Evolutionary conservation across 2,113 vertebrate species (phyloP), one percentile per base, ranked within the genome.

Genomic region (Salvelinus sp.): DNA sequence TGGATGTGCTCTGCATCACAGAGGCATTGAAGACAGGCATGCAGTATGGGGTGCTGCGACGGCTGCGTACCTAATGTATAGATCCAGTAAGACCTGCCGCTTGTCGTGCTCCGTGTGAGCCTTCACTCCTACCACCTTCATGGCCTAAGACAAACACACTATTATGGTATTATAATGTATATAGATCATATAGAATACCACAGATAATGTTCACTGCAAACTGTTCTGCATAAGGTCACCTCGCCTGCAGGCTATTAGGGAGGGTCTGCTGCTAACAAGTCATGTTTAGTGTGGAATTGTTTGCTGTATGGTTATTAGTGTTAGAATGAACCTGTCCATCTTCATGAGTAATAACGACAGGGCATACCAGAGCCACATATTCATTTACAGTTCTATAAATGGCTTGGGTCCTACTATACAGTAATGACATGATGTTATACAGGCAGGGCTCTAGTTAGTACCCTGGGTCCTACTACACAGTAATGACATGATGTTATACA

Each of bases 41-140:
- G 38, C 38, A 44, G 38, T 10, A 44, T 44, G 38, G 38, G 7
- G 9, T 10, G 38, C 38, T 9, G 38, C 9, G 38, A 25, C 75
- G 71, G 44, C 20, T 44, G 20, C 60, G 84, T 92, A 97, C 97
- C 96, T 98, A 85, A 98, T 77, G 70, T 94, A 94, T 75, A 98
- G 88, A 82, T 98, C 97, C 88, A 98, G 81, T 77, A 97, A 90
- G 47, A 98, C 96, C 83, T 98, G 96, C 70, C 93, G 91, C 87
- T 94, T 95, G 76, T 94, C 94, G 0, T 91, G 79, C 57, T 95
- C 95, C 1, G 95, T 95, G 85, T 98, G 95, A 73, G 95, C 95
- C 82, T 96, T 94, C 77, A 98, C 94, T 4, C 97, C 97, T 2
- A 92, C 79, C 74, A 98, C 89, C 67, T 94, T 95, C 76, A 96